These are phyloP conservation scores for Nomada fucata DNA, from an alignment of 2,888 invertebrate genomes.

Conservation along the genomic window DNA sequence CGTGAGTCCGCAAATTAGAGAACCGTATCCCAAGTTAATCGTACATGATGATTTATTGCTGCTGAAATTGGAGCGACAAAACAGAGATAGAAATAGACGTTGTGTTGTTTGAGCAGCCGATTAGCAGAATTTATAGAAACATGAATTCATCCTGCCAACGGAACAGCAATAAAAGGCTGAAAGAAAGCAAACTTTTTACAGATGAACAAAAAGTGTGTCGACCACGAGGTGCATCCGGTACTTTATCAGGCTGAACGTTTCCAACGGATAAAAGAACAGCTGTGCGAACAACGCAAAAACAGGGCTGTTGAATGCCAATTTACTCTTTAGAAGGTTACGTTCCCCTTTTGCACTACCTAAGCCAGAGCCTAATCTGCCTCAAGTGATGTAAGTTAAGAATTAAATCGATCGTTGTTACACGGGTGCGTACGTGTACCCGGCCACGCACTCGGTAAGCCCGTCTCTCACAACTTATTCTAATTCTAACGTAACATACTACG, in stretches of 20 bases:
- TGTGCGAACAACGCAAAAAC: not conserved
- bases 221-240: not conserved
- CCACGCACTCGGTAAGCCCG: conserved; percentile 25
- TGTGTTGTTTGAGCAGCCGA: conserved; percentile 10
- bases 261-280: conserved; percentile 1
- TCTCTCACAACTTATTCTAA: conserved; percentile 25
- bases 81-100: conserved; percentile 26
- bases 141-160: not conserved
- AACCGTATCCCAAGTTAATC: conserved; percentile 39
- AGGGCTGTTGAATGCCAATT: conserved; percentile 52
- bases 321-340: conserved; percentile 42
- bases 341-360: conserved; percentile 40
- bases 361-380: conserved; percentile 53
- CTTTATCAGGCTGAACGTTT: not conserved
- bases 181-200: not conserved
- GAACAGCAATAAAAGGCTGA: not conserved
- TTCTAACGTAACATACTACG: conserved; percentile 18
- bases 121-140: conserved; percentile 3
- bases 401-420: conserved; percentile 57
- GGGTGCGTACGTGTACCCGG: conserved; percentile 56
- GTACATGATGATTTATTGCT: conserved; percentile 44
- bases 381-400: conserved; percentile 39
- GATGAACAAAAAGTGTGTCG: not conserved
- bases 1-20: conserved; percentile 28
- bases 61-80: conserved; percentile 40